Percentiles rank a stretch among this genome's conserved stretches.
These are phyloP conservation scores for Parascotia fuliginaria DNA, from an alignment of 2,888 invertebrate genomes.

Conservation along the genomic window DNA sequence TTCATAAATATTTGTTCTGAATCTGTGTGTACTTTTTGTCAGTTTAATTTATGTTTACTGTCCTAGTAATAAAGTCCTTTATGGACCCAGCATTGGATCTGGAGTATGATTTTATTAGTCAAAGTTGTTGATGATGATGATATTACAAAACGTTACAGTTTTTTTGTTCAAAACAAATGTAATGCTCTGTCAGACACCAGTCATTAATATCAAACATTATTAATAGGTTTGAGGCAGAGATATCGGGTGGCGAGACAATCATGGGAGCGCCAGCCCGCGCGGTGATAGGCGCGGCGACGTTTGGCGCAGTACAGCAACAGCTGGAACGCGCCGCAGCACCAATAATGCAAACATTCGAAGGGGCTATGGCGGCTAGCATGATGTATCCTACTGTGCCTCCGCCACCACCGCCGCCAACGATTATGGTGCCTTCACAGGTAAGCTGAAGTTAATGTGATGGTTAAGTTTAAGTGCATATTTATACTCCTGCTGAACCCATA, in stretches of 20 bases:
- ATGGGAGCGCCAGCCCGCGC: conserved; percentile 70
- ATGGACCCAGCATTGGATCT: no score
- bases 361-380: conserved; percentile 60
- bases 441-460: neutral
- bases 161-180: no score
- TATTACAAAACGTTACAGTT: no score
- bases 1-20: no score
- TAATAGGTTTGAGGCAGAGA: conserved; percentile 94
- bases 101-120: no score
- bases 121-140: no score
- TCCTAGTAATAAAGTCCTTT: no score
- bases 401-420: conserved; percentile 87
- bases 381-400: conserved; percentile 88
- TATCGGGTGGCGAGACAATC: conserved; percentile 87
- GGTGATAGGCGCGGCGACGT: conserved; percentile 91
- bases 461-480: no score
- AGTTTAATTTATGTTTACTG: no score
- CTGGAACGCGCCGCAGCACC: conserved; percentile 82
- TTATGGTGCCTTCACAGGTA: conserved; percentile 90
- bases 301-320: conserved; percentile 89
- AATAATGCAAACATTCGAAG: conserved; percentile 72
- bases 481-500: no score
- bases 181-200: no score
- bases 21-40: no score
- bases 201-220: conserved; percentile 12